phyloP scores from a whole-genome alignment of 35 echinoderm and acorn worm genomes.

The Holothuria glaberrima region DNA sequence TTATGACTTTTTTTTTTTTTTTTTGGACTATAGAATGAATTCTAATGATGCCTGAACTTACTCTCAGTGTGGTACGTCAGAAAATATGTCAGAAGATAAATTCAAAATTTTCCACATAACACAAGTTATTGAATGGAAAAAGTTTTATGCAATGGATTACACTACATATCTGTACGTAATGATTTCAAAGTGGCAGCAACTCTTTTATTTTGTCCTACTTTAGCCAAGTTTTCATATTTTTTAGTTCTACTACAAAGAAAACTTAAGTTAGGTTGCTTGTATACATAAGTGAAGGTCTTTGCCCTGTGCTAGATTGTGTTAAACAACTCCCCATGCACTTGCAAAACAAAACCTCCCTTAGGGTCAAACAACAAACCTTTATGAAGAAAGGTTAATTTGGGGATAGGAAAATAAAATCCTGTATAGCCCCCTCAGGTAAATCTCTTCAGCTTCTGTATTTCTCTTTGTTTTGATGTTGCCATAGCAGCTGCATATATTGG shows the following conservation, averaged over 20 bases:
- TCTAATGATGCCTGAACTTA: no score
- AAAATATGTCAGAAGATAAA: no score
- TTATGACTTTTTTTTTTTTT: no score
- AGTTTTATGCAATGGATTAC: no score
- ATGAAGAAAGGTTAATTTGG: no score
- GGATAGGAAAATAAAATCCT: slow-evolving; percentile 8
- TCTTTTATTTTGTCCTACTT: no score
- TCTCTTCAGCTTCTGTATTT: not conserved
- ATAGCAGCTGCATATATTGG: slow-evolving; percentile 43
- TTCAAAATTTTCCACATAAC: no score
- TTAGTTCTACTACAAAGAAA: not conserved
- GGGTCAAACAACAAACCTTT: slow-evolving; percentile 13
- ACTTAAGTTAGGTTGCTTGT: not conserved
- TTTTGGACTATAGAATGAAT: no score
- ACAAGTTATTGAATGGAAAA: no score
- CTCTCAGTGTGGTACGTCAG: no score
- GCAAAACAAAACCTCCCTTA: slow-evolving; percentile 16
- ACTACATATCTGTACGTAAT: no score
- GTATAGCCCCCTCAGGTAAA: slow-evolving; percentile 46
- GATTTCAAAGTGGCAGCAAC: no score
- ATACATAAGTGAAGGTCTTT: slow-evolving; percentile 1
- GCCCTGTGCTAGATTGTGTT: not conserved
- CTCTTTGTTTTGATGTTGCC: not conserved
- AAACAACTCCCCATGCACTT: slow-evolving; percentile 19
- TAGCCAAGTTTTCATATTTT: not conserved